Evolutionary conservation across 1,140 invertebrate species (phyloP), one percentile per base, ranked within the genome.

Genomic region (Drosophila watanabei): DNA sequence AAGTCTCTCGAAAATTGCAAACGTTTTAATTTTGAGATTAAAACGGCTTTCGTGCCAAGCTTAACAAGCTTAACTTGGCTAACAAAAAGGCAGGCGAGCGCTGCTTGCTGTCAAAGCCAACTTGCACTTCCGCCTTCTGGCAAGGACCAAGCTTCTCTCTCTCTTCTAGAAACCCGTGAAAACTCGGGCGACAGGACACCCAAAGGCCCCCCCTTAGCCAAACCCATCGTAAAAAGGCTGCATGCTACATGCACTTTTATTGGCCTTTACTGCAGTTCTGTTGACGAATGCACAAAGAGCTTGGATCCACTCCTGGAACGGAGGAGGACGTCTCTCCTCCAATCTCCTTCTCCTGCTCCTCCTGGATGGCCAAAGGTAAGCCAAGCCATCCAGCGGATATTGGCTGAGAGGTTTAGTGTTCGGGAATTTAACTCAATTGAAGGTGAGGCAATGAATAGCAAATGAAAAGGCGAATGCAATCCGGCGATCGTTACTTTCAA

Each of bases 1-100:
- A 91, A 89, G 81, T 76, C 71, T 51, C 66, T 79, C 60, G 83
- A 88, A 91, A 91, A 91, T 83, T 80, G 84, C 88, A 91, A 91
- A 91, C 87, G 87, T 91, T 91, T 91, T 91, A 91, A 91, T 91
- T 91, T 91, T 91, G 88, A 91, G 87, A 91, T 91, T 91, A 91
- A 91, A 91, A 91, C 83, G 54, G 75, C 88, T 91, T 91, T 90
- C 87, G 82, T 90, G 86, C 79, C 79, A 78, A 82, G 86, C 86
- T 90, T 90, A 90, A 90, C 86, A 91, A 91, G 86, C 79, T 90
- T 80, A 82, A 86, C 86, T 91, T 87, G 83, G 79, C 83, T 82
- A 79, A 82, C 63, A 79, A 75, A 80, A 75, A 52, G 32, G 71
- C 68, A 69, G 69, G 71, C 39, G 63, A 73, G 66, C 64, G 75